Evolutionary conservation across 2,797 vertebrate species (phyloP).

Genomic region (Podargus strigoides): DNA sequence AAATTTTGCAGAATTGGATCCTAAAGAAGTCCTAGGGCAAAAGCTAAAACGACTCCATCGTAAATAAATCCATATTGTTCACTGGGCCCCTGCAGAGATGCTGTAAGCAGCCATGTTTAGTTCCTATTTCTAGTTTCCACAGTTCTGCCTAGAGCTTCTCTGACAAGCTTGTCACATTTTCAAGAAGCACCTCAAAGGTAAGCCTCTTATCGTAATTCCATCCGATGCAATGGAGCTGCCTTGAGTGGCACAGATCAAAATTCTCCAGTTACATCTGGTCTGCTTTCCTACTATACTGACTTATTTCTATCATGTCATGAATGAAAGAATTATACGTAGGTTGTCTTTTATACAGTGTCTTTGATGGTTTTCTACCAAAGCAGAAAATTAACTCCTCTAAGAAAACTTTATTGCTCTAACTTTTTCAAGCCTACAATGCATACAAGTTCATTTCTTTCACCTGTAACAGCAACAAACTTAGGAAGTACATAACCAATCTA

Average conservation of each 20-base stretch:
- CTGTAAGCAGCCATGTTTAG: neutral
- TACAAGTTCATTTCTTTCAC: neutral
- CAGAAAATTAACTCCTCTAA: slow-evolving; percentile 42
- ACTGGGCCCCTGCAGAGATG: neutral
- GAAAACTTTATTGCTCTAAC: slow-evolving; percentile 1
- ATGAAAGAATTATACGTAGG: neutral
- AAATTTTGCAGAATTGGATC: neutral
- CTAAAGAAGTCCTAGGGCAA: neutral
- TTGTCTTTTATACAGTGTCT: slow-evolving; percentile 6
- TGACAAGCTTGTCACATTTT: neutral
- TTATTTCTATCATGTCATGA: neutral
- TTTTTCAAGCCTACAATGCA: slow-evolving; percentile 11
- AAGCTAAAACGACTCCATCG: neutral
- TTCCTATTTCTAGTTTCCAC: neutral
- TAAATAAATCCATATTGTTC: neutral
- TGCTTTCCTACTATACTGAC: neutral
- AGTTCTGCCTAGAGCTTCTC: neutral
- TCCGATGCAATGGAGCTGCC: neutral
- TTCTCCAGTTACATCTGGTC: neutral
- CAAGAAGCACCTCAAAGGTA: neutral
- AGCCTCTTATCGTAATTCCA: neutral
- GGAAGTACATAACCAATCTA: neutral
- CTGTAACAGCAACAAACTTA: neutral
- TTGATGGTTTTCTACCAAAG: slow-evolving; percentile 18
- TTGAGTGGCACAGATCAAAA: neutral